These are phyloP conservation scores for Drosophila prostipennis DNA, from an alignment of 2,888 invertebrate genomes.

Conservation along the genomic window DNA sequence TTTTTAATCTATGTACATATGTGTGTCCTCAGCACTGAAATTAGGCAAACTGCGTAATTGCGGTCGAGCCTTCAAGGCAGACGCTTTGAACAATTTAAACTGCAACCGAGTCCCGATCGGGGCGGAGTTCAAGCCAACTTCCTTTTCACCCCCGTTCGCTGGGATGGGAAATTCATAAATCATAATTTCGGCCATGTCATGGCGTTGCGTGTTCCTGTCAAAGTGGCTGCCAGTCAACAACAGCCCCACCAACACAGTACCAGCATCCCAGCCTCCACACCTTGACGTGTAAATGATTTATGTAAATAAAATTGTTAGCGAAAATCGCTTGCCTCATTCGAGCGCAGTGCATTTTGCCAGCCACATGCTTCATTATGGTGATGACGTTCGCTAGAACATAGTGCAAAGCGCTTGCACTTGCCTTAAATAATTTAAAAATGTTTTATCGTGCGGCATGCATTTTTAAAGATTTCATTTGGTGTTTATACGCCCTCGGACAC, in stretches of 20 bases:
- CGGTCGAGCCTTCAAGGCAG: not conserved
- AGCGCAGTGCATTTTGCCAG: slow-evolving; percentile 26
- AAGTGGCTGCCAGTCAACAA: slow-evolving; percentile 43
- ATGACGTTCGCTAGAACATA: slow-evolving; percentile 5
- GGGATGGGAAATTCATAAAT: slow-evolving; percentile 53
- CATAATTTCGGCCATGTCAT: slow-evolving; percentile 68
- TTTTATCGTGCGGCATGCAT: slow-evolving; percentile 39
- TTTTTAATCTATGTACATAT: no score
- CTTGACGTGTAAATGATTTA: slow-evolving; percentile 72
- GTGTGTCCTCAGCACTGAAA: no score
- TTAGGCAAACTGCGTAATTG: not conserved
- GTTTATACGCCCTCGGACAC: slow-evolving; percentile 27
- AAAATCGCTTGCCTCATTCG: slow-evolving; percentile 43
- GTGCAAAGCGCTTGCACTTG: slow-evolving; percentile 17
- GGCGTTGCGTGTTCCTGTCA: slow-evolving; percentile 60
- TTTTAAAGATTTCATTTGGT: slow-evolving; percentile 62
- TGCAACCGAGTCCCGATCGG: not conserved
- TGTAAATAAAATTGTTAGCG: slow-evolving; percentile 66
- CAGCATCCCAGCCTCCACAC: slow-evolving; percentile 33
- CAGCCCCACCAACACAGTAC: not conserved
- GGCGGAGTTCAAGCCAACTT: slow-evolving; percentile 7
- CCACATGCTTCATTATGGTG: slow-evolving; percentile 1
- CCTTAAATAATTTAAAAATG: slow-evolving; percentile 22
- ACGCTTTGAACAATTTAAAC: not conserved
- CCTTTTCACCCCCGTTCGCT: not conserved